Base-by-base conservation (phyloP, 2,113 vertebrate species). In the Trogon melanurus region DNA sequence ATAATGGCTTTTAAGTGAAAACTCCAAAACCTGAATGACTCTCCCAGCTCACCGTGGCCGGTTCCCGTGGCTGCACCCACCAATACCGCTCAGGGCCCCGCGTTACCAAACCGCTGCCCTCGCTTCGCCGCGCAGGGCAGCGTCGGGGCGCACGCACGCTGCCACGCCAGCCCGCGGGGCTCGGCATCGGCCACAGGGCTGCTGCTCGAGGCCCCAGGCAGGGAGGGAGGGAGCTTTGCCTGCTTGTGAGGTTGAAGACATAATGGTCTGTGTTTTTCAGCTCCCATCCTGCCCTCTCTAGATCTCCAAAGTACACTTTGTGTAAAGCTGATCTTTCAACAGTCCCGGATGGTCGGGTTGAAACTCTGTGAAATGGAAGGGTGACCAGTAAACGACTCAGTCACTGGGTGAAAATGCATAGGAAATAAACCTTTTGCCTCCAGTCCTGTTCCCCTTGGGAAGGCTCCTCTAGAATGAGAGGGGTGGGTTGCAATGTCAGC, bases 101-200 rank as follows among this genome's bases (percentile, higher is more conserved):
- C 4, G 23, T 16, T 36, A n/a, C 48, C 60, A 10, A 41, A 15
- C 54, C 5, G 27, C 88, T 57, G 72, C 83, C 51, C 71, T n/a
- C 0, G 6, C 20, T 10, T 27, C 27, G 9, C 21, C 4, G 6
- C 13, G 16, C 56, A 66, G 79, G 45, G 48, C 76, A 36, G 53
- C 0, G 1, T 9, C 65, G 30, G 69, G 73, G 54, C 3, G 0
- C 23, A 4, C 1, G 5, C 14, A 12, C 47, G 0, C 26, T n/a
- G 1, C 72, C 25, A 1, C 1, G 11, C 72, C 51, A 1, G 11
- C 11, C 34, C 50, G 4, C 7, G 2, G 29, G 54, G 41, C 58
- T 76, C 85, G 26, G 79, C 79, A 34, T 3, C 73, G 47, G 70
- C 85, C 11, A 1, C 44, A 2, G 0, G 0, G 61, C 66, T 54